Percentiles rank a stretch among this genome's conserved stretches.
phyloP scores from a whole-genome alignment of 2,797 vertebrate genomes.

The Gymnoscopelus microlampas region DNA sequence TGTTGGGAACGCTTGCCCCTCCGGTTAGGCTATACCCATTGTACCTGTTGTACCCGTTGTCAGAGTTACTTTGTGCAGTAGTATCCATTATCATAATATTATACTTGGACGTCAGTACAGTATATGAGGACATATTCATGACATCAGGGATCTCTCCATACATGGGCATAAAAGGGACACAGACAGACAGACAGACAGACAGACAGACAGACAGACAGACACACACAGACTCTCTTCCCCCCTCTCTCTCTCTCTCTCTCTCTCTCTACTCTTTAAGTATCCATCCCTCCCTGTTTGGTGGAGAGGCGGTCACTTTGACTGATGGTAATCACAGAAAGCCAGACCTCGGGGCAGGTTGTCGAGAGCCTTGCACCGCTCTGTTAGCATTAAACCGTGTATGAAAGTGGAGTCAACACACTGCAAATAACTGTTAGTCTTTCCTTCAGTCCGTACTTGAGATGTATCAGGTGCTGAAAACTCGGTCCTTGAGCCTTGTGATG shows the following conservation, averaged over 20 bases:
- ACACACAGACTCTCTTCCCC: slow-evolving; percentile 9
- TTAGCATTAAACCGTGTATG: slow-evolving; percentile 39
- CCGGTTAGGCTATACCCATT: no score
- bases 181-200: no score
- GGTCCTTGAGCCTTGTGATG: slow-evolving; percentile 19
- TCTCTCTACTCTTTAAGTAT: no score
- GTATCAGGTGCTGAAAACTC: slow-evolving; percentile 50
- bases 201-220: no score
- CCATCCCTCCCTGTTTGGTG: slow-evolving; percentile 11
- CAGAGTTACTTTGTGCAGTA: no score
- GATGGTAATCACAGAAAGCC: slow-evolving; percentile 38
- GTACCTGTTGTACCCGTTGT: no score
- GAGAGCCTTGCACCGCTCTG: slow-evolving; percentile 35
- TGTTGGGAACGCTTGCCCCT: no score
- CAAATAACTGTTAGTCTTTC: slow-evolving; percentile 38
- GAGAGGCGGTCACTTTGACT: slow-evolving; percentile 48
- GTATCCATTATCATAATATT: no score
- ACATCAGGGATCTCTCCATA: no score
- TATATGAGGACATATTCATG: no score
- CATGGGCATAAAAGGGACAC: no score
- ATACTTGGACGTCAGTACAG: no score
- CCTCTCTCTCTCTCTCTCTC: slow-evolving; percentile 21
- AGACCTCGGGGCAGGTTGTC: slow-evolving; percentile 36
- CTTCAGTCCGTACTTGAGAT: slow-evolving; percentile 26
- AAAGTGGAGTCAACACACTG: slow-evolving; percentile 31